Base-by-base conservation (phyloP, 2,113 vertebrate species). In the Phalacrocorax pelagicus region DNA sequence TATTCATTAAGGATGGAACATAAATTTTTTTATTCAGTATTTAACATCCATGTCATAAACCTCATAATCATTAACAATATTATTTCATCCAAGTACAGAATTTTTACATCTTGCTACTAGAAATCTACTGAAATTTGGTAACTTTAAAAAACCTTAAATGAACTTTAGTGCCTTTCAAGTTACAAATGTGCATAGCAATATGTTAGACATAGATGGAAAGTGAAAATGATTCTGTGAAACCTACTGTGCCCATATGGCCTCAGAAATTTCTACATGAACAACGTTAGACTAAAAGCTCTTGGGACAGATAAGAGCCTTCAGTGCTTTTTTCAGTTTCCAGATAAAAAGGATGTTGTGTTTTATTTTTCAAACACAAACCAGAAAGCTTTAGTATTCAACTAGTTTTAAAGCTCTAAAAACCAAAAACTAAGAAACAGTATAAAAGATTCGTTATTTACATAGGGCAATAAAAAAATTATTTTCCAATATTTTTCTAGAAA, bases 241-340 rank as follows among this genome's bases (percentile, higher is more conserved):
- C 73, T 81, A 66, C 92, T 95, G 79, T 73, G 82, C 74, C 86
- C 67, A 90, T 94, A 90, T 92, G 80, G 91, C n/a, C 61, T 87
- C 42, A 87, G 29, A 86, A 92, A 89, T 61, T 81, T 91, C 69
- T 90, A 52, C 58, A 52, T 22, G 12, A 86, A 62, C 61, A 75
- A 54, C 0, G 0, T 62, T 27, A 86, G 29, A 94, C 46, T 73
- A 66, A 83, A 96, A 74, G 17, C 69, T 94, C 59, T 71, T 26
- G 19, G 59, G 72, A 95, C n/a, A 88, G 17, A 58, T 54, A 88
- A 90, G 32, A 86, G 46, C 17, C n/a, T 77, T 93, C 27, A 58
- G 49, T 90, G 57, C 6, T 92, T 71, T 58, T 51, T 70, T 77
- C 47, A 32, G 6, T 78, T 86, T 58, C 17, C 17, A 91, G 24